Base-by-base conservation (phyloP, 2,797 vertebrate species). In the Taeniopygia guttata region DNA sequence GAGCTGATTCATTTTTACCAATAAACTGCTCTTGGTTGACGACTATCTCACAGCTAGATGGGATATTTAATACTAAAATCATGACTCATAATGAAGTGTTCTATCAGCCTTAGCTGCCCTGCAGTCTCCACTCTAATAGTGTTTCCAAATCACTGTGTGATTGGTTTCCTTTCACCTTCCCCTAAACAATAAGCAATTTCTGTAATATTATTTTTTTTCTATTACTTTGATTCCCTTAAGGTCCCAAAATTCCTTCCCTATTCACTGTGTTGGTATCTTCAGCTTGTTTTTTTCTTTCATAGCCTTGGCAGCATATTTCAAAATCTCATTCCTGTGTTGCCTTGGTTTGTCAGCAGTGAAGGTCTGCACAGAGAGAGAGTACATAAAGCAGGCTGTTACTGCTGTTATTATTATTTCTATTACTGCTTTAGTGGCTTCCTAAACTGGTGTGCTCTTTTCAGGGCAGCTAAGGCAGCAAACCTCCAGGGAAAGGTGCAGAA, bases 181-280 rank as follows among this genome's bases (percentile, higher is more conserved):
- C 19, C 22, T 69, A 69, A 96, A 85, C 72, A 93, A 88, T 52
- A 68, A 80, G 60, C n/a, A 94, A 70, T 91, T 95, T 54, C 58
- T 91, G 36, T 69, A 92, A 94, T 94, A 75, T 75, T 80, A 68
- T 95, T 90, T 89, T 73, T 58, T 58, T 78, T 81, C 74, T 92
- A 94, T 95, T 94, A 76, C 45, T 92, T 80, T 84, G 42, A 87
- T 95, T 94, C 83, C 86, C 79, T 29, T 68, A 84, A 90, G 87
- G 84, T 80, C 90, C 58, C 56, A 46, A 77, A 80, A 60, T 55
- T 55, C 49, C 78, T 94, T 95, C 81, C 42, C 40, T 73, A n/a
- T 74, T 72, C 49, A 30, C 59, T 51, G 16, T 40, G 36, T 34
- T 75, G 83, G 56, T 66, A 68, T 84, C 79, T 92, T 84, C 82